Evolutionary conservation across 2,797 vertebrate genomes (phyloP).

Genomic region (Acanthiza pusilla): DNA sequence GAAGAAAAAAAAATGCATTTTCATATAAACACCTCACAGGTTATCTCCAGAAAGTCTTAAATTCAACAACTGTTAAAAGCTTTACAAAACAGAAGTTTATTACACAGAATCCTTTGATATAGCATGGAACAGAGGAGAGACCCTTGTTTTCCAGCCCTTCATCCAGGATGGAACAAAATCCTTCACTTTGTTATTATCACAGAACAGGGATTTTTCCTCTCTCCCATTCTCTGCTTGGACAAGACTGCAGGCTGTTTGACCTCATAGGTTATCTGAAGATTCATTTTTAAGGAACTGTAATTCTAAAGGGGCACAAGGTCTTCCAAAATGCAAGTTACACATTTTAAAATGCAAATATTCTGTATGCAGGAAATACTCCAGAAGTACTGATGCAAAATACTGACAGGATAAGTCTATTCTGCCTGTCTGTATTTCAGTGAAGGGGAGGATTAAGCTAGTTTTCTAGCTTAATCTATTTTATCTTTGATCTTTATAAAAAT

Average conservation of each 20-base stretch:
- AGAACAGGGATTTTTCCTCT: neutral
- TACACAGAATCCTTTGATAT: neutral
- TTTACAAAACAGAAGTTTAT: neutral
- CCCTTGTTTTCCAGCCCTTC: neutral
- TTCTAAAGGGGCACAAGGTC: neutral
- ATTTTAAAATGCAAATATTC: neutral
- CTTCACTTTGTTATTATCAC: rapidly evolving
- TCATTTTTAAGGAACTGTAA: neutral
- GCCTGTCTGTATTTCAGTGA: neutral
- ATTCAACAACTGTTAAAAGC: neutral
- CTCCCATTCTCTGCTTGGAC: neutral
- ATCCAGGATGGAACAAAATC: neutral
- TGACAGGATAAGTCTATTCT: neutral
- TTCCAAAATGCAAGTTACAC: neutral
- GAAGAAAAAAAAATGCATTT: neutral
- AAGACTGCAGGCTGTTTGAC: neutral
- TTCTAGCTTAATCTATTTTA: neutral
- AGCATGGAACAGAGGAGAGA: neutral
- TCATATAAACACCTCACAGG: neutral
- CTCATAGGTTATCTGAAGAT: neutral
- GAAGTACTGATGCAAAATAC: neutral
- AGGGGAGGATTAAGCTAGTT: neutral
- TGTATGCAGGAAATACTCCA: neutral
- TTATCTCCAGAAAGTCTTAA: neutral
- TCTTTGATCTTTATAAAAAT: neutral